phyloP scores from a whole-genome alignment of 2,113 vertebrate genomes.

The Alethe diademata region DNA sequence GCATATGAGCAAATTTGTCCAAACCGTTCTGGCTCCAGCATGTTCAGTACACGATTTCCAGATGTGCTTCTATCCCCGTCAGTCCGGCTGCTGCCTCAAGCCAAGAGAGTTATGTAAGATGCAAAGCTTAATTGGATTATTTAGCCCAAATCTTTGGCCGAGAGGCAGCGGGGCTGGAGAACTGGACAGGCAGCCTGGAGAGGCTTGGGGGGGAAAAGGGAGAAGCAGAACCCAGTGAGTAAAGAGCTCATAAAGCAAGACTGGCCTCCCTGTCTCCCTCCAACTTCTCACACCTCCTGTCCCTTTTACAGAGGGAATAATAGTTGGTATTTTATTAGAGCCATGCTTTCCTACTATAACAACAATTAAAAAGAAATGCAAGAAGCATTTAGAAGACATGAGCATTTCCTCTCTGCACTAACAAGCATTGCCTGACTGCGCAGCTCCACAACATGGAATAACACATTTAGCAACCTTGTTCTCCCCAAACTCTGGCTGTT shows the following conservation, averaged over 20 bases:
- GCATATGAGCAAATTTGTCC: slow-evolving; percentile 17
- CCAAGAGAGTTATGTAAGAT: slow-evolving; percentile 45
- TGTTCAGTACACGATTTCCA: slow-evolving; percentile 26
- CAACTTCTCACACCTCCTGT: background rate
- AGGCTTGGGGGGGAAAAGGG: background rate
- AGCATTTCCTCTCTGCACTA: background rate
- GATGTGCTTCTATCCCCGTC: slow-evolving; percentile 19
- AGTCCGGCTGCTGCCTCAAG: background rate
- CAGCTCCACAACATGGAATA: background rate
- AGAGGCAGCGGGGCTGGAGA: background rate
- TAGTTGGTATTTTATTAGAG: background rate
- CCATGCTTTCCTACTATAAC: background rate
- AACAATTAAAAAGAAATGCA: background rate
- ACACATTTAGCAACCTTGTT: background rate
- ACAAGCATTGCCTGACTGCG: background rate
- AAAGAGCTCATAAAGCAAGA: background rate
- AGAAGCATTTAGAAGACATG: background rate
- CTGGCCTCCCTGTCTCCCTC: background rate
- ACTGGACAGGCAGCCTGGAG: background rate
- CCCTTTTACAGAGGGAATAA: background rate
- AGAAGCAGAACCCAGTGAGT: background rate
- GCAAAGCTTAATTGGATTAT: slow-evolving; percentile 56
- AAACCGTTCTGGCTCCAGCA: background rate
- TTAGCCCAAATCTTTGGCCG: slow-evolving; percentile 1
- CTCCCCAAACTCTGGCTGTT: slow-evolving; percentile 2